A percentile compares a stretch with the other conserved stretches of the same genome.
phyloP scores from a whole-genome alignment of 2,797 vertebrate species.

The Halcyon chelicuti region DNA sequence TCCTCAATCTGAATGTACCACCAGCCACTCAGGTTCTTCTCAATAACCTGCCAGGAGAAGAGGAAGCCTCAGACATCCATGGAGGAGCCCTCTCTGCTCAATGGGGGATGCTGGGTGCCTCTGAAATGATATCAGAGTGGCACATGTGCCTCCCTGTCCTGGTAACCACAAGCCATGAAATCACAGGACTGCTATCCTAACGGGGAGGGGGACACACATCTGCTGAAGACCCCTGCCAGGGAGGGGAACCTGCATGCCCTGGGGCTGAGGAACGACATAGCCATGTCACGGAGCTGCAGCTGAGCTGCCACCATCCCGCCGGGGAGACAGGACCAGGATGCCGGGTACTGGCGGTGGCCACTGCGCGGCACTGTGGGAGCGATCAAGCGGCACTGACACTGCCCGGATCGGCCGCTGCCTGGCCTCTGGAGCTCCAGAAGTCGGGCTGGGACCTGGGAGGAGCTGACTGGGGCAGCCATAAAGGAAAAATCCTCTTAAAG shows the following conservation, averaged over 20 bases:
- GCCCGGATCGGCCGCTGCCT: fast-evolving
- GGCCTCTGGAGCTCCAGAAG: neutral
- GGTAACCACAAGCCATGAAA: neutral
- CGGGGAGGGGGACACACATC: neutral
- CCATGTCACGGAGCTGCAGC: neutral
- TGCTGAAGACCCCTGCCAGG: neutral
- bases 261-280: fast-evolving
- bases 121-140: neutral
- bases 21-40: slow-evolving; percentile 97
- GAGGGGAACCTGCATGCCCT: neutral
- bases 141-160: neutral
- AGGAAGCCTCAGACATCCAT: neutral
- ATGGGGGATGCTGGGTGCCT: neutral
- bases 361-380: slow-evolving; percentile 61
- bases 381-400: fast-evolving
- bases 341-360: neutral
- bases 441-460: neutral
- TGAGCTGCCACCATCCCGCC: neutral
- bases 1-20: slow-evolving; percentile 99
- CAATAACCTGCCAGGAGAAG: slow-evolving; percentile 86
- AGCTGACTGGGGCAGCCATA: neutral
- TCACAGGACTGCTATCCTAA: neutral
- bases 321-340: neutral
- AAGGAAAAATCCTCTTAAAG: neutral
- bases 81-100: neutral